phyloP scores from a whole-genome alignment of 2,113 vertebrate genomes.

The Gnathochromis pfefferi region DNA sequence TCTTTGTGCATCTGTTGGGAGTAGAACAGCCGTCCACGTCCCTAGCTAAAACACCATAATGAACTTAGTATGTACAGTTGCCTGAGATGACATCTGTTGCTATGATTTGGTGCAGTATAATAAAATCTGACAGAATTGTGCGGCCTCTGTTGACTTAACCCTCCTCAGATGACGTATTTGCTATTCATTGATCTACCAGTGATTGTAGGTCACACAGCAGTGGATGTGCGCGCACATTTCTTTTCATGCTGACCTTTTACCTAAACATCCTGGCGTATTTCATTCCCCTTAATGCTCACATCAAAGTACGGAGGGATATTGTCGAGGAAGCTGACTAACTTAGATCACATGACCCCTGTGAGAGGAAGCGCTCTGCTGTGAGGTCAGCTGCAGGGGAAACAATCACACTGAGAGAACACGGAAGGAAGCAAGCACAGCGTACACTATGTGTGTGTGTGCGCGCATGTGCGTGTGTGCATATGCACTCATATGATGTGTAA shows the following conservation, averaged over 20 bases:
- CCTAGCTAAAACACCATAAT: neutral
- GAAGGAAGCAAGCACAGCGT: conserved; percentile 61
- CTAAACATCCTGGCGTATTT: conserved; percentile 7
- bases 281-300: neutral
- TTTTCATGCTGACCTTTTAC: conserved; percentile 14
- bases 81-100: neutral
- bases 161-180: neutral
- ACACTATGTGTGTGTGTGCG: neutral
- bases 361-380: conserved; percentile 27
- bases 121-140: neutral
- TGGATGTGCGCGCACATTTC: neutral
- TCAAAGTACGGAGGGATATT: conserved; percentile 21
- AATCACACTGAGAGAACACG: conserved; percentile 44
- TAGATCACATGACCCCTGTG: conserved; percentile 39
- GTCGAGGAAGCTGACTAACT: conserved; percentile 26
- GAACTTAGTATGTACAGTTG: neutral
- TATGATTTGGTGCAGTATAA: neutral
- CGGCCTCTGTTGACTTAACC: neutral
- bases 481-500: conserved; percentile 14
- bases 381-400: conserved; percentile 55
- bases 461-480: neutral
- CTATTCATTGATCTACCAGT: neutral
- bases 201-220: neutral
- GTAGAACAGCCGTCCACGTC: neutral
- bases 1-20: neutral